Evolutionary conservation across 2,113 vertebrate genomes (phyloP).

Genomic region (Ceratotherium simum): DNA sequence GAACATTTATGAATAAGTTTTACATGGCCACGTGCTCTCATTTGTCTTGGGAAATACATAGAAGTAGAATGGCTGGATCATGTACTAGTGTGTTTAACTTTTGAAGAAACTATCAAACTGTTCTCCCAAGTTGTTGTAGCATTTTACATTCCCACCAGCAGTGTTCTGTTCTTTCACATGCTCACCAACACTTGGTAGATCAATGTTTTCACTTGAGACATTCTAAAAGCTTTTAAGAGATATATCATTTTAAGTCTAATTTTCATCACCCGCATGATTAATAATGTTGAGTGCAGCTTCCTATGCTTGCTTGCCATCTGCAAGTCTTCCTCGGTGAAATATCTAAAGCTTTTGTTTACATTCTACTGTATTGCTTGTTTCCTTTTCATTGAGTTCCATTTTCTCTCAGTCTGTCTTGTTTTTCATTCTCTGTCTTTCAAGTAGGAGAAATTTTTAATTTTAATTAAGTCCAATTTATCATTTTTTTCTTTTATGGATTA

Average conservation of each 20-base stretch:
- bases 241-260: background rate
- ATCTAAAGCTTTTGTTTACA: no score
- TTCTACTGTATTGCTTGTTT: no score
- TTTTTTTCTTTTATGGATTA: no score
- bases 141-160: background rate
- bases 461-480: no score
- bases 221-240: background rate
- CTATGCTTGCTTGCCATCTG: background rate
- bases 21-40: background rate
- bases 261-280: background rate
- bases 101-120: background rate
- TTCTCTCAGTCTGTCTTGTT: no score
- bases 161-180: background rate
- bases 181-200: background rate
- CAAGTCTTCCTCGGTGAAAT: background rate
- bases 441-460: no score
- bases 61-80: background rate
- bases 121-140: background rate
- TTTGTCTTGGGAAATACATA: background rate
- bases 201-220: background rate
- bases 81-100: background rate
- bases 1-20: background rate
- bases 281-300: background rate
- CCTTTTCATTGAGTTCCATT: no score
- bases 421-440: no score